Conservation (phyloP, 2,888 invertebrate genomes). For the Chymomyza fuscimana region DNA sequence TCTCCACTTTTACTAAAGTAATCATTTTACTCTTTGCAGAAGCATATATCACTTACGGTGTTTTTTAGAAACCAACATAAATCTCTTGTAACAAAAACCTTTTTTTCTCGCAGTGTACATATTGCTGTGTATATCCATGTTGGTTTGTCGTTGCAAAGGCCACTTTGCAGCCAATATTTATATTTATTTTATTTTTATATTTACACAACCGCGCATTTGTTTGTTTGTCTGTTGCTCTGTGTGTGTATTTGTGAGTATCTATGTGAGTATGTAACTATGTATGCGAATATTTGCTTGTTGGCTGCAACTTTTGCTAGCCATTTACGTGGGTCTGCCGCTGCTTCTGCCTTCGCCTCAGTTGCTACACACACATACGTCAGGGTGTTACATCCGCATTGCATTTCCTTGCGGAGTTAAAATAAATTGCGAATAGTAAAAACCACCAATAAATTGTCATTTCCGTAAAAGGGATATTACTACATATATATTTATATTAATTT, state of each 20-base stretch:
- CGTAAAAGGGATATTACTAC: conserved; percentile 74
- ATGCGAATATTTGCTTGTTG: conserved; percentile 1
- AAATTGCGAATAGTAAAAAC: conserved; percentile 73
- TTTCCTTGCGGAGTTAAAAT: conserved; percentile 74
- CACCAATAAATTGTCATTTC: conserved; percentile 75
- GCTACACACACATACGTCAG: conserved; percentile 7
- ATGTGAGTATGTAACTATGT: conserved; percentile 24
- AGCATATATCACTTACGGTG: too few species aligned
- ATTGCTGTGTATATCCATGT: conserved; percentile 19
- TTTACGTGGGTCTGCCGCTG: neutral
- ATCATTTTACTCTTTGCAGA: too few species aligned
- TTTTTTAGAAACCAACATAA: too few species aligned
- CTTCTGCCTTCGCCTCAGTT: neutral
- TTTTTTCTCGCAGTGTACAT: neutral
- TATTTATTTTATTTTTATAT: conserved; percentile 72
- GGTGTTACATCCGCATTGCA: conserved; percentile 73
- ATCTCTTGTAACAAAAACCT: too few species aligned
- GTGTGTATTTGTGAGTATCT: conserved; percentile 31
- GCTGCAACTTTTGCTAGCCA: conserved; percentile 55
- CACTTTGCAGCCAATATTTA: conserved; percentile 75
- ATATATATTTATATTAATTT: neutral
- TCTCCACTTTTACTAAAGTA: too few species aligned
- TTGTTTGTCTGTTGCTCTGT: conserved; percentile 33
- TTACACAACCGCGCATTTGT: conserved; percentile 60
- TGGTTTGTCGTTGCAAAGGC: conserved; percentile 30